Evolutionary conservation across 1,140 invertebrate species (phyloP).

Genomic region (Lucilia sericata): DNA sequence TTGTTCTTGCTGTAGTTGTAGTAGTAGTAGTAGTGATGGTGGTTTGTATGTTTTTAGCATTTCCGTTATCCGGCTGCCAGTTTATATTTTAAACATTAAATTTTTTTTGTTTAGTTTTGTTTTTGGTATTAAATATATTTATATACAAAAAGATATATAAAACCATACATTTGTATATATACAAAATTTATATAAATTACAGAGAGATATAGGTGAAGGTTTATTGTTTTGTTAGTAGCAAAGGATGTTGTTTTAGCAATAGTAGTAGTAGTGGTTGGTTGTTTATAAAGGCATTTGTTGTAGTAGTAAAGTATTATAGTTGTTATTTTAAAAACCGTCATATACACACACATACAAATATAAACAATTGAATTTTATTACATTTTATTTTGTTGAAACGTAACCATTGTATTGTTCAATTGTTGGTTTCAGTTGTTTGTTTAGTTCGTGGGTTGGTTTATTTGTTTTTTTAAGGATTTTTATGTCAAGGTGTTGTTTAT

Average conservation of each 20-base stretch:
- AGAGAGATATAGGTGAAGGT: constrained; percentile 28
- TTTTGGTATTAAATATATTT: constrained; percentile 8
- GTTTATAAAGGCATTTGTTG: background rate
- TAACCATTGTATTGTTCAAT: constrained; percentile 15
- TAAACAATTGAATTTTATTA: background rate
- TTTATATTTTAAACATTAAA: constrained; percentile 34
- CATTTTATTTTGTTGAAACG: background rate
- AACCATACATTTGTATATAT: background rate
- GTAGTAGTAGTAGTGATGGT: constrained; percentile 28
- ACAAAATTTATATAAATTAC: background rate
- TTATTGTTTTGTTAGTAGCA: constrained; percentile 12
- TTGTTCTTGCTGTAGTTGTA: constrained; percentile 10
- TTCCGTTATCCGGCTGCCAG: constrained; percentile 41
- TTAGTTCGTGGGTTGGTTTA: constrained; percentile 28
- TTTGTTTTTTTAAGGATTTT: constrained; percentile 1
- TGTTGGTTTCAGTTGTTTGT: constrained; percentile 13
- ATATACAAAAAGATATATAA: background rate
- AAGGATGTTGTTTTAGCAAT: background rate
- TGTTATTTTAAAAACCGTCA: background rate
- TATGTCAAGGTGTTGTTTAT: constrained; percentile 29
- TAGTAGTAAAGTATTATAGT: background rate
- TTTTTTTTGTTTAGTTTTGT: background rate
- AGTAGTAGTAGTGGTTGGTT: background rate
- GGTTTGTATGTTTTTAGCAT: constrained; percentile 42
- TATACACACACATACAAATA: background rate